These are phyloP conservation scores for Nomada lathburiana DNA, from an alignment of 2,888 invertebrate species.

Conservation along the genomic window DNA sequence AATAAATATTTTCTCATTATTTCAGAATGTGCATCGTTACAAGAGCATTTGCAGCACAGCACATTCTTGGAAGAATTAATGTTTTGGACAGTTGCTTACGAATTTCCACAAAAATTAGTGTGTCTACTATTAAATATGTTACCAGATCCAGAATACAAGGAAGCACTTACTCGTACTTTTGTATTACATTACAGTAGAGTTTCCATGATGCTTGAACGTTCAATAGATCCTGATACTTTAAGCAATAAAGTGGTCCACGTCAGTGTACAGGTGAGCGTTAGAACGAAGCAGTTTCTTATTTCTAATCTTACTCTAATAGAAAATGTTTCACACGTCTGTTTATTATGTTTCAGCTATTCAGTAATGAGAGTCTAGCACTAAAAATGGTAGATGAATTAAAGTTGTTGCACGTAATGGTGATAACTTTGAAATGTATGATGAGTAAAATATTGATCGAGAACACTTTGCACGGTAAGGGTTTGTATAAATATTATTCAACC, in stretches of 20 bases:
- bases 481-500: neutral
- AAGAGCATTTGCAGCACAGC: slow-evolving; percentile 91
- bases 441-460: slow-evolving; percentile 94
- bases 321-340: neutral
- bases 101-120: slow-evolving; percentile 98
- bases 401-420: slow-evolving; percentile 96
- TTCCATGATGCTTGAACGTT: slow-evolving; percentile 94
- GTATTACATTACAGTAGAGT: slow-evolving; percentile 98
- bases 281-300: neutral
- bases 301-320: neutral
- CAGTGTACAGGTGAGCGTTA: slow-evolving; percentile 88
- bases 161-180: slow-evolving; percentile 96
- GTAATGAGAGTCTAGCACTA: slow-evolving; percentile 95
- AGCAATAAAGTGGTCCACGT: slow-evolving; percentile 99
- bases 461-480: slow-evolving; percentile 90
- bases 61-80: slow-evolving; percentile 97
- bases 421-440: slow-evolving; percentile 97
- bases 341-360: slow-evolving; percentile 90
- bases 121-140: slow-evolving; percentile 97
- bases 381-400: slow-evolving; percentile 96
- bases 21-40: slow-evolving; percentile 90
- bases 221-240: slow-evolving; percentile 94
- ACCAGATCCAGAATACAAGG: slow-evolving; percentile 97
- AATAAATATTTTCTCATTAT: slow-evolving; percentile 7
- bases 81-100: slow-evolving; percentile 99